Evolutionary conservation across 1,140 invertebrate species (phyloP).

Genomic region (Bombus breviceps): DNA sequence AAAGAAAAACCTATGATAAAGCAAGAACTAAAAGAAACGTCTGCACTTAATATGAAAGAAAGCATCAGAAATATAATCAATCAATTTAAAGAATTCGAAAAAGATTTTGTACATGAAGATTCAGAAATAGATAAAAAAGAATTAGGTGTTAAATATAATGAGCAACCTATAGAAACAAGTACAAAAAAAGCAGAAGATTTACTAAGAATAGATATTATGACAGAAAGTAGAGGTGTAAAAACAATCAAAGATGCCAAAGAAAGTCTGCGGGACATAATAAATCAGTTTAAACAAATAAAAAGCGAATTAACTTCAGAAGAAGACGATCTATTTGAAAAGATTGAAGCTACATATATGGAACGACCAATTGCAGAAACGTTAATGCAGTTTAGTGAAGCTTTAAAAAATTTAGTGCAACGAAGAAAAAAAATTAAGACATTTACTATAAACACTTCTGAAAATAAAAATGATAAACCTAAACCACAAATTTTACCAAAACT

Average conservation of each 20-base stretch:
- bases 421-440: conserved; percentile 61
- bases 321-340: conserved; percentile 76
- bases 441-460: background rate
- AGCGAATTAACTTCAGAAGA: conserved; percentile 76
- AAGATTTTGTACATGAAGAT: conserved; percentile 73
- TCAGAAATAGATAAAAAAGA: conserved; percentile 39
- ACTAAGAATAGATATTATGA: conserved; percentile 37
- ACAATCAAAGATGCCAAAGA: conserved; percentile 71
- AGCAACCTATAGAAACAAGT: conserved; percentile 24
- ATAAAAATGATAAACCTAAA: background rate
- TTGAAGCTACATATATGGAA: conserved; percentile 74
- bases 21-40: conserved; percentile 46
- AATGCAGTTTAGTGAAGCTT: conserved; percentile 76
- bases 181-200: conserved; percentile 29
- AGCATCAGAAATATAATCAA: conserved; percentile 80
- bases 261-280: conserved; percentile 78
- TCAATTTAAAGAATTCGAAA: conserved; percentile 80
- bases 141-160: background rate
- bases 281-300: conserved; percentile 77
- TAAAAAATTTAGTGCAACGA: conserved; percentile 75
- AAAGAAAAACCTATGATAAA: conserved; percentile 39
- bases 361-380: conserved; percentile 77
- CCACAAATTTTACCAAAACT: conserved; percentile 14
- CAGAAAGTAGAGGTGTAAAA: conserved; percentile 39
- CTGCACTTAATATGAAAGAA: conserved; percentile 72